Percentiles rank a stretch among this genome's conserved stretches.
Evolutionary conservation across 2,797 vertebrate species (phyloP).

Genomic region (Tragelaphus oryx): DNA sequence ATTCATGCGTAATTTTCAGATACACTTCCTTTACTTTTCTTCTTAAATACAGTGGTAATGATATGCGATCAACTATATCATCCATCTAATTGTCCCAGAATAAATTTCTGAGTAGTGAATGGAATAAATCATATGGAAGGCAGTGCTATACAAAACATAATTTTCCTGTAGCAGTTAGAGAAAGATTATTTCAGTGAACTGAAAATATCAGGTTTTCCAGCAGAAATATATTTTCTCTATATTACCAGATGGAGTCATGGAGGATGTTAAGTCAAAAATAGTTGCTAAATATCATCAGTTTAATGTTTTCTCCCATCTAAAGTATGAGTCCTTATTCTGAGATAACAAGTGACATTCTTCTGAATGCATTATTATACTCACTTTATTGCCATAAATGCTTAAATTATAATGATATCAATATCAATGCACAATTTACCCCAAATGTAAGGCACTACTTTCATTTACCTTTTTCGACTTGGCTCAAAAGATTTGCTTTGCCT

Average conservation of each 20-base stretch:
- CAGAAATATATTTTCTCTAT: background rate
- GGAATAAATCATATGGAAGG: background rate
- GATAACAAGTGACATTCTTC: background rate
- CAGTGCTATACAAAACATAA: background rate
- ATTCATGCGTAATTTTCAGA: background rate
- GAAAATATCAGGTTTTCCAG: slow-evolving; percentile 7
- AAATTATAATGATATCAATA: background rate
- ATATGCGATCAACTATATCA: background rate
- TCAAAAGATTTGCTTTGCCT: background rate
- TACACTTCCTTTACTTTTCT: background rate
- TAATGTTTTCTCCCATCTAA: background rate
- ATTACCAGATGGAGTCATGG: background rate
- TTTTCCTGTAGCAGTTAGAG: background rate
- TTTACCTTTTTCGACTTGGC: background rate
- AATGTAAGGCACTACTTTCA: background rate
- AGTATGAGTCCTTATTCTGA: background rate
- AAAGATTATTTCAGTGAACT: background rate
- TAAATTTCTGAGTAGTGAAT: background rate
- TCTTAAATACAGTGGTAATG: background rate
- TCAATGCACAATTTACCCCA: background rate
- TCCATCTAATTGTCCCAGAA: background rate
- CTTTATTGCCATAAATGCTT: background rate
- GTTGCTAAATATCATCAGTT: background rate
- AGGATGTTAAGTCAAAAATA: background rate
- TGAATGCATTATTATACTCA: background rate